Base-by-base conservation (phyloP, 2,888 invertebrate genomes). In the Lottia gigantea region DNA sequence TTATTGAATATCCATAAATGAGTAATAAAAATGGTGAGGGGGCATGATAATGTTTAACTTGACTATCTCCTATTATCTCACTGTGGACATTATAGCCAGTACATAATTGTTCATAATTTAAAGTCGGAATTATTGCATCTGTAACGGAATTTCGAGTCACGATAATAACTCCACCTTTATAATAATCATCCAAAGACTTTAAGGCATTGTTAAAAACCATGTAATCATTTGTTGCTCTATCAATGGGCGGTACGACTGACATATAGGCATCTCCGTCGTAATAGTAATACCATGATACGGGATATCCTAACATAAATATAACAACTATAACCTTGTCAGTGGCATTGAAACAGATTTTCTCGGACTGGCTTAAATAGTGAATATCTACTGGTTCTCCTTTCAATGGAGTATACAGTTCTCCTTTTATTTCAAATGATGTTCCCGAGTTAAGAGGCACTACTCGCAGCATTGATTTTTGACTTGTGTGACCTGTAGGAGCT, bases 291-390 rank as follows among this genome's bases (percentile, higher is more conserved):
- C 15, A 0, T 31, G 3, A 4, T 4, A 4, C 6, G 3, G 2
- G 3, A 6, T 12, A 8, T 55, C 55, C 55, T 19, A 55, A 19
- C 19, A 55, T 55, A 55, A 6, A 55, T 19, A 55, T 19, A n/a
- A 55, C 55, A 55, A 55, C 55, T 19, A 55, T 19, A 55, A 55
- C 55, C 19, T n/a, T n/a, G 7, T 55, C 19, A 55, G n/a, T 55
- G 55, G n/a, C 19, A 3, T n/a, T 15, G 55, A 55, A 55, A 55
- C 55, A 55, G 19, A 55, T 8, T 19, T 8, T 19, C 8, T 55
- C 55, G 12, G 55, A 19, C 19, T 55, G 55, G n/a, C 8, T 19
- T 19, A 55, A 19, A 19, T 19, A 0, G 2, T 31, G 2, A 16
- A 55, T 19, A 55, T 55, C 55, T 12, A 0, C 19, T n/a, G n/a